Percentiles rank a stretch among this genome's conserved stretches.
Conservation (phyloP, 2,888 invertebrate species). For the Eupithecia subfuscata region DNA sequence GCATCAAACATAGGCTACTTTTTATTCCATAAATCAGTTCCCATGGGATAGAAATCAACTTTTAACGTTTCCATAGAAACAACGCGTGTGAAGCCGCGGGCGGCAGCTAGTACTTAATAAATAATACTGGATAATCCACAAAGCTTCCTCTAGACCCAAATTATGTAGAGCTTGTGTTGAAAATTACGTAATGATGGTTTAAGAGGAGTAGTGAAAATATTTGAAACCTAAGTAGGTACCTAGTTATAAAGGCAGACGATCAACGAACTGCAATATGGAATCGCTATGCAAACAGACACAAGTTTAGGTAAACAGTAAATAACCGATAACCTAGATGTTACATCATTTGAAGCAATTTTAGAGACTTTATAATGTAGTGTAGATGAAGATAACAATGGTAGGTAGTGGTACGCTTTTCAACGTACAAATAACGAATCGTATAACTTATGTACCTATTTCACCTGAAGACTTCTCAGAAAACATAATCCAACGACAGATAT, state of each 20-base stretch:
- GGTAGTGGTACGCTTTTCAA: not conserved
- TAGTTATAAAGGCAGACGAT: not conserved
- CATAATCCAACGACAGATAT: not conserved
- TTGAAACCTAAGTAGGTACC: not conserved
- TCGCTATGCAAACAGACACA: constrained; percentile 1
- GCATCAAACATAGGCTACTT: too few species aligned
- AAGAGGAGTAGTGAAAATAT: not conserved
- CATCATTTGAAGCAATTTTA: constrained; percentile 4
- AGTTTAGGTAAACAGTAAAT: constrained; percentile 16
- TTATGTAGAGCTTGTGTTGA: not conserved
- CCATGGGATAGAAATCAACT: too few species aligned
- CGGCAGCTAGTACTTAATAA: too few species aligned
- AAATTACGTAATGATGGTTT: not conserved
- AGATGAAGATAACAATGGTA: not conserved
- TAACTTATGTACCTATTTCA: not conserved
- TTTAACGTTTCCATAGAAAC: too few species aligned
- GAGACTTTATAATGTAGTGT: not conserved
- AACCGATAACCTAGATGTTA: constrained; percentile 32
- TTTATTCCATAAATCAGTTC: too few species aligned
- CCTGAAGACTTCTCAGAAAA: not conserved
- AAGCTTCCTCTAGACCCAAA: not conserved
- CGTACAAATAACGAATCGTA: not conserved
- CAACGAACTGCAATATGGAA: not conserved
- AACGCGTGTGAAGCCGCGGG: too few species aligned
- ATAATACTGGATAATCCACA: not conserved